Base-by-base conservation (phyloP, 1,140 invertebrate species). In the Melitaea cinxia region DNA sequence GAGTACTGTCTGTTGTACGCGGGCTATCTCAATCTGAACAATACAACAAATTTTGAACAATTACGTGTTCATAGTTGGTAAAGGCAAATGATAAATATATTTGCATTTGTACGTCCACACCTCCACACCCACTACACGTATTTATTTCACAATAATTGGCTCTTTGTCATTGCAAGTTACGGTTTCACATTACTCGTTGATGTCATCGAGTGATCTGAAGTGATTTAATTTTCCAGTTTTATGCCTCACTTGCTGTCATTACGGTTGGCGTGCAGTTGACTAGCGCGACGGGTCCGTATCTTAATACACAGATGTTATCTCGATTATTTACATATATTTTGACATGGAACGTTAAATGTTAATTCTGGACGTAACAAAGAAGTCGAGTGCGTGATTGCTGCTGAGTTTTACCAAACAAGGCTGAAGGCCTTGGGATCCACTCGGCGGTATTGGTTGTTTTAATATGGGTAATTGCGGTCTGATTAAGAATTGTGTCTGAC, bases 401-500 rank as follows among this genome's bases (percentile, higher is more conserved):
- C 70, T 82, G 79, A 84, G 78, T 78, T 83, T 79, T 37, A 21
- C 82, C 84, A 77, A 83, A 88, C 73, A 88, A 75, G 87, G 84
- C 55, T 62, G 61, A 60, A 69, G 71, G 63, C 87, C 87, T 88
- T 87, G 84, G 65, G 66, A 72, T 81, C 84, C 83, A 87, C 85
- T 75, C 81, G 58, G 37, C 66, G 62, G 72, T 86, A 84, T 87
- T 80, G 85, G 77, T 74, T 77, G 73, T 85, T 86, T 86, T 85
- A 82, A 89, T 85, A 75, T 77, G 73, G 79, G 78, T 88, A 88
- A 89, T 89, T 89, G 85, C 68, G 66, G 70, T 78, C 83, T 85
- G 87, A 88, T 85, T 88, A 82, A 83, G 83, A 83, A 76, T 74
- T 74, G 75, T 74, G 75, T 81, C 73, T 69, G 78, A 72, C 75